Percentiles rank a stretch among this genome's conserved stretches.
Evolutionary conservation across 2,797 vertebrate genomes (phyloP).

Genomic region (Florisuga fusca): DNA sequence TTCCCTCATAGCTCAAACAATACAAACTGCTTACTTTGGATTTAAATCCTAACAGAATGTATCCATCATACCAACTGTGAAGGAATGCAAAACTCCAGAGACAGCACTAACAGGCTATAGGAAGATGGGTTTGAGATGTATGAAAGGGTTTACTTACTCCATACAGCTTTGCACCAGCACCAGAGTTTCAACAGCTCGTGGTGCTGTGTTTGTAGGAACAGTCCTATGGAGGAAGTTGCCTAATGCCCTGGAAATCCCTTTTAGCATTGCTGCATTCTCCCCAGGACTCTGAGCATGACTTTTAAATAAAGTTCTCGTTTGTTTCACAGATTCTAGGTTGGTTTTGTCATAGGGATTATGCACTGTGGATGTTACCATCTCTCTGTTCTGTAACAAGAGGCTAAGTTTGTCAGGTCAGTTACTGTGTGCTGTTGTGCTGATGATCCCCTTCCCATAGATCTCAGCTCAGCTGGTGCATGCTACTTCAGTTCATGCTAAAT

Average conservation of each 20-base stretch:
- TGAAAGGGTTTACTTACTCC: not conserved
- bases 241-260: not conserved
- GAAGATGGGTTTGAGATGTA: not conserved
- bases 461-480: conserved; percentile 58
- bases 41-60: not conserved
- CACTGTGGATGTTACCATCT: conserved; percentile 1
- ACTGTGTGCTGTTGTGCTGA: conserved; percentile 65
- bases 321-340: conserved; percentile 26
- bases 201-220: not conserved
- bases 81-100: conserved; percentile 9
- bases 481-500: conserved; percentile 76
- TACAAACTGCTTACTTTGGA: not conserved
- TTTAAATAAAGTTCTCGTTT: conserved; percentile 18
- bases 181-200: not conserved
- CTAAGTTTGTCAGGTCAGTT: conserved; percentile 59
- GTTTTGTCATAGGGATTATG: not conserved
- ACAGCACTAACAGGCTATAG: not conserved
- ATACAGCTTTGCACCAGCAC: not conserved
- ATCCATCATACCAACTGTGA: not conserved
- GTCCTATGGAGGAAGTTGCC: not conserved
- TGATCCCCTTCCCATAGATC: conserved; percentile 68
- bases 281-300: not conserved
- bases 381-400: conserved; percentile 56
- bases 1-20: not conserved
- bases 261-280: not conserved